These are phyloP conservation scores for Hoplodrina ambigua DNA, from an alignment of 2,888 invertebrate genomes.

Conservation along the genomic window DNA sequence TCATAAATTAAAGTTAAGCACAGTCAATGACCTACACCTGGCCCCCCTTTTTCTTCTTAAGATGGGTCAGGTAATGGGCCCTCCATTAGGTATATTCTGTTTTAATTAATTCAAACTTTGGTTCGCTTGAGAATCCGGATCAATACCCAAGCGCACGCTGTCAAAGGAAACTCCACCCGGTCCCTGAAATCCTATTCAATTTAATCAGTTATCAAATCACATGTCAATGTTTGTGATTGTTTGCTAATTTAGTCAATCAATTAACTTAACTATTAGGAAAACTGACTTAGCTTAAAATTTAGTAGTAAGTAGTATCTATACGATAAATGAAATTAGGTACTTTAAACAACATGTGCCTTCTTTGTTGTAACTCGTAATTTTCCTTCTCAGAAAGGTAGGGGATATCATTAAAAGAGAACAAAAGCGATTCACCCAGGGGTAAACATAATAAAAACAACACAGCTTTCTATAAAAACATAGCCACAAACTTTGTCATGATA, in stretches of 20 bases:
- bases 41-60: neutral
- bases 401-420: slow-evolving; percentile 39
- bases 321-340: neutral
- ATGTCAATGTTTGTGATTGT: neutral
- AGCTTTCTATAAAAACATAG: slow-evolving; percentile 16
- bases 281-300: neutral
- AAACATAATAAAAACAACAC: slow-evolving; percentile 31
- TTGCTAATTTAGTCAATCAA: slow-evolving; percentile 7
- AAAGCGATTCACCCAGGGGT: slow-evolving; percentile 20
- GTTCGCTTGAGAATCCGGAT: neutral
- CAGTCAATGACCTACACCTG: neutral
- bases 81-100: too few relatives aligned
- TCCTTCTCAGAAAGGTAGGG: neutral
- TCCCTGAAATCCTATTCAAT: slow-evolving; percentile 5
- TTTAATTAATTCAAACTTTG: slow-evolving; percentile 9
- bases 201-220: slow-evolving; percentile 17
- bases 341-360: neutral
- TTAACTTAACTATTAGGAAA: neutral
- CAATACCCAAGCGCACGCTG: slow-evolving; percentile 5
- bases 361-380: slow-evolving; percentile 8
- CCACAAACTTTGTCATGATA: slow-evolving; percentile 24
- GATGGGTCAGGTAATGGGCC: neutral
- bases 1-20: too few relatives aligned
- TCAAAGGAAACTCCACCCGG: slow-evolving; percentile 4
- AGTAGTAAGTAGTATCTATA: neutral